Percentiles rank a stretch among this genome's conserved stretches.
Conservation (phyloP, 2,888 invertebrate genomes). For the Thalpophila matura region DNA sequence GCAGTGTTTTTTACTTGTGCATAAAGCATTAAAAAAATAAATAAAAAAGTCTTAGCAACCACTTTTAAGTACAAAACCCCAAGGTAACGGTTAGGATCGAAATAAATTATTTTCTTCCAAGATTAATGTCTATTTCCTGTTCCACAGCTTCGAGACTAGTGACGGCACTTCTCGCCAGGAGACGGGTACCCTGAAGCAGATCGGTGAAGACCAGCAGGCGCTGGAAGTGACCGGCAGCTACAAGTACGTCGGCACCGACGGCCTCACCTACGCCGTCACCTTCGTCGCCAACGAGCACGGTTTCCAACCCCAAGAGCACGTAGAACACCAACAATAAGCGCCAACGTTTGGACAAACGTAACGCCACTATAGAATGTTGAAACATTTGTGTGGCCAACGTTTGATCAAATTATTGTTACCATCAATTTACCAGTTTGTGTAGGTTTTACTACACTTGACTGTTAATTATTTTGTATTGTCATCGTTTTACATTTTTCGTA, state of each 20-base stretch:
- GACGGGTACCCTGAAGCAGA: conserved; percentile 88
- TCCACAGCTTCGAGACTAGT: conserved; percentile 86
- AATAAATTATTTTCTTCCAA: neutral
- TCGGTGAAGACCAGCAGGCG: conserved; percentile 86
- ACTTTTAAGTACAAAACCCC: neutral
- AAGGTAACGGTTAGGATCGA: neutral
- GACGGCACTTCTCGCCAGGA: conserved; percentile 89
- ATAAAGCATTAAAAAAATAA: too few species aligned
- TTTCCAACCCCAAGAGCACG: conserved; percentile 87
- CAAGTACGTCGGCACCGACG: conserved; percentile 89
- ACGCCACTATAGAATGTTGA: conserved; percentile 39
- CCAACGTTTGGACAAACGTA: conserved; percentile 40
- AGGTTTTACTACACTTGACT: conserved; percentile 77
- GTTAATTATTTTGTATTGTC: conserved; percentile 41
- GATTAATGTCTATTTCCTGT: neutral
- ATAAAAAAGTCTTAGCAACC: neutral
- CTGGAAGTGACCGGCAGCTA: conserved; percentile 89
- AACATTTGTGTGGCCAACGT: conserved; percentile 39
- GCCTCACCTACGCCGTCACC: conserved; percentile 88
- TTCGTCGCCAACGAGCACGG: conserved; percentile 91
- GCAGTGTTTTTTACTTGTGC: too few species aligned
- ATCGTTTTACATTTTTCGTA: conserved; percentile 51
- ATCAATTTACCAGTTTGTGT: conserved; percentile 62
- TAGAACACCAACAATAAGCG: conserved; percentile 72
- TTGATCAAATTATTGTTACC: conserved; percentile 36